Evolutionary conservation across 2,888 invertebrate genomes (phyloP).

Genomic region (Thecophora atra): DNA sequence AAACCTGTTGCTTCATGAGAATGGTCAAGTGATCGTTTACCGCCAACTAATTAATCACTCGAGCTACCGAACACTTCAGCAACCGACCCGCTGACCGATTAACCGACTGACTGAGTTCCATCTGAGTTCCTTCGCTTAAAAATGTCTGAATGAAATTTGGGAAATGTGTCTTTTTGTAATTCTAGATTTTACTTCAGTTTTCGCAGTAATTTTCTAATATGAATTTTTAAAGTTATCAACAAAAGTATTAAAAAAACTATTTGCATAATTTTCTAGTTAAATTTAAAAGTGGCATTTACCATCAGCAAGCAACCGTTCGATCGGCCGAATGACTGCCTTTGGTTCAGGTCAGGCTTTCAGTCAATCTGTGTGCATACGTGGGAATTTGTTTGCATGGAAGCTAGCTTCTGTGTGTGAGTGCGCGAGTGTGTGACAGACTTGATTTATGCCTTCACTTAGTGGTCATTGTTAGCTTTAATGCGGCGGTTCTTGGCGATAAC

Average conservation of each 20-base stretch:
- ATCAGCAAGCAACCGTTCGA: not conserved
- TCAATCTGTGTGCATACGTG: not conserved
- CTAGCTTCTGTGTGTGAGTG: not conserved
- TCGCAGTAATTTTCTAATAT: too few relatives aligned
- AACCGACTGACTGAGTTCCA: too few relatives aligned
- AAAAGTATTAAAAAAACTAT: too few relatives aligned
- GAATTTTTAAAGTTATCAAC: too few relatives aligned
- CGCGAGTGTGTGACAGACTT: not conserved
- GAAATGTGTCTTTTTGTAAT: too few relatives aligned
- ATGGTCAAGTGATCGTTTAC: not conserved
- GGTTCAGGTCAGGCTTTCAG: not conserved
- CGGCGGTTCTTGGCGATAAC: constrained; percentile 16
- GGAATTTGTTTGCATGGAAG: not conserved
- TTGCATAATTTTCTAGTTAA: too few relatives aligned
- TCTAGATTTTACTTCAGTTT: too few relatives aligned
- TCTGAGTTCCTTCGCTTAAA: too few relatives aligned
- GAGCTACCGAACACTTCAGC: too few relatives aligned
- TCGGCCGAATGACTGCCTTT: not conserved
- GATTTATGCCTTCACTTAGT: constrained; percentile 20
- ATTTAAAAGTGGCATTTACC: too few relatives aligned
- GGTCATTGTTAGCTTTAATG: constrained; percentile 20
- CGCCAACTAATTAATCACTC: not conserved
- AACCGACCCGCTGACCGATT: too few relatives aligned
- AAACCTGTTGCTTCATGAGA: not conserved
- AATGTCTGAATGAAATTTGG: too few relatives aligned